Evolutionary conservation across 2,797 vertebrate species (phyloP), one percentile per base, ranked within the genome.

Genomic region (Myripristis murdjan): DNA sequence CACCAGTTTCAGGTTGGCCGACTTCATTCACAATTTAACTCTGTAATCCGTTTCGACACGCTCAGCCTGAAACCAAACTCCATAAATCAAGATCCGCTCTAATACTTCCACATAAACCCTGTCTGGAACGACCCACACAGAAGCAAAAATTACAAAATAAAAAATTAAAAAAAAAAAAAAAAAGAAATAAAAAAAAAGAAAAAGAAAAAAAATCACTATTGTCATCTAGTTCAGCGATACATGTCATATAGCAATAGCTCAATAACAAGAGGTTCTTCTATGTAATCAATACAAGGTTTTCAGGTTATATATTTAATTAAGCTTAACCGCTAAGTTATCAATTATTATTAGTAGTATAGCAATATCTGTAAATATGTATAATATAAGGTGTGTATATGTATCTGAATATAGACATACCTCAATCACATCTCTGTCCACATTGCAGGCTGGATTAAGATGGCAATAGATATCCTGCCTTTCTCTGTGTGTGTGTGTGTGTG

Each of bases 271-370:
- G 88, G 66, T 92, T 93, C 86, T 91, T 91, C 91, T 95, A 95
- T 95, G 92, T 94, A 93, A 94, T 95, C 91, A 94, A 93, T 94
- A 95, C 92, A 94, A 90, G 81, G 90, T 93, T 64, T 76, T 90
- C 92, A 91, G 94, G 90, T 94, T 95, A 95, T 91, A 91, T 93
- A 93, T 93, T 95, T 95, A 83, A 94, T 95, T 94, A 95, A 93
- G 93, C 93, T 94, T 95, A 95, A 94, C 91, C 64, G 93, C 95
- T 95, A 95, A 93, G 90, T 94, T 94, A 95, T 95, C 92, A 91
- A 94, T 95, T 93, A 95, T 95, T 84, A 95, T 91, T 95, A 94
- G 90, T 95, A 94, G 73, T 94, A 95, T 94, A 92, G 81, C 78
- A 87, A 92, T 92, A 92, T 89, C 88, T 86, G 90, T 89, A 92